Conservation (phyloP, 2,113 vertebrate species). For the Oplegnathus fasciatus region DNA sequence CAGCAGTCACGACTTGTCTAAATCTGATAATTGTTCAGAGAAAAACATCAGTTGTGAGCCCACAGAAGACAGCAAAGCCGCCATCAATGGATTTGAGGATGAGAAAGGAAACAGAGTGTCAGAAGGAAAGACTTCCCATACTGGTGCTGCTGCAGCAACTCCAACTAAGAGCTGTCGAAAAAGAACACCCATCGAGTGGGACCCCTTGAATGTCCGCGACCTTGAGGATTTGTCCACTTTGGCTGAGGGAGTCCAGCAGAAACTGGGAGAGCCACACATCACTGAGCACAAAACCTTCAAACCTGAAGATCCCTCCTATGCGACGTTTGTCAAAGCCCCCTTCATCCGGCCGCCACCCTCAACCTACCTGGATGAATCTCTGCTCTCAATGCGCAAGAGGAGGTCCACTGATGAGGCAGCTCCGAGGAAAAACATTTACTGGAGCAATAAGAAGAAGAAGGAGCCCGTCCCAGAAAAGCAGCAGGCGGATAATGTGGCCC, state of each 20-base stretch:
- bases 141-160: not conserved
- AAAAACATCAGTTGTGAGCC: not conserved
- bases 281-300: slow-evolving; percentile 80
- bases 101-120: not conserved
- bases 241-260: slow-evolving; percentile 69
- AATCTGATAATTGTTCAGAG: slow-evolving; percentile 5
- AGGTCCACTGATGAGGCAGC: slow-evolving; percentile 84
- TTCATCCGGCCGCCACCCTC: slow-evolving; percentile 92
- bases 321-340: slow-evolving; percentile 75
- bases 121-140: not conserved
- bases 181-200: not conserved
- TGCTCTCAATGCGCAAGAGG: slow-evolving; percentile 97
- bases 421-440: slow-evolving; percentile 75
- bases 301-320: slow-evolving; percentile 69
- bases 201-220: slow-evolving; percentile 67
- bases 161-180: slow-evolving; percentile 22
- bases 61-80: not conserved
- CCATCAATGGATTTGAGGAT: slow-evolving; percentile 66
- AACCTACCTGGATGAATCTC: slow-evolving; percentile 94
- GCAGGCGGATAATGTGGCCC: slow-evolving; percentile 42
- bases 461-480: not conserved
- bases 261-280: slow-evolving; percentile 86
- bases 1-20: not conserved
- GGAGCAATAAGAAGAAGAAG: slow-evolving; percentile 72
- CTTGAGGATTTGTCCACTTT: slow-evolving; percentile 46